Evolutionary conservation across 2,113 vertebrate species (phyloP), one percentile per base, ranked within the genome.

Genomic region (Progne subis): DNA sequence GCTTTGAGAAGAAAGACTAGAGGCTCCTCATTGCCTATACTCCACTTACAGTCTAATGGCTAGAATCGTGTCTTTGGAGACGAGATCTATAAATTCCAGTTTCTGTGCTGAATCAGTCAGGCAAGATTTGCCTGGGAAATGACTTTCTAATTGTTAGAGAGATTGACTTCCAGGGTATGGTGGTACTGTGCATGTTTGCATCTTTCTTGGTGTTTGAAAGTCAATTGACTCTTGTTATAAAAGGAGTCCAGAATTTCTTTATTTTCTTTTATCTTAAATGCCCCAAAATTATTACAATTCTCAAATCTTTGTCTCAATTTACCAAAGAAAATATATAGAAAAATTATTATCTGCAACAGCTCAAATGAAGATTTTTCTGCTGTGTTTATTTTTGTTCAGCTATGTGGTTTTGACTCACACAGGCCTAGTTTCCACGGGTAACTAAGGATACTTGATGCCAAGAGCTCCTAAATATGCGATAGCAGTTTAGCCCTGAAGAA

Each of bases 371-470:
- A 64, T 53, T 67, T 67, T 95, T 92, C 47, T 64, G 8, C 56
- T 93, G 61, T 87, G 64, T 75, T 94, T 95, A 68, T 83, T 92
- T 94, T 91, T 83, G 65, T 81, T 92, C 72, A 70, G 34, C 50
- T 84, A 4, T 81, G 56, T 3, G 6, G 39, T 92, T 96, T 95
- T 94, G 64, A 92, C 86, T 94, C 81, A 95, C 60, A 86, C 39
- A 70, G 77, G 43, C 86, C 60, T 84, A 69, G 93, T 96, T 95
- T 93, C 92, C 86, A 90, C 23, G 69, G 88, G 88, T 77, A 95
- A 63, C 80, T 88, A 70, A 70, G 56, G 43, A 81, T 67, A 70
- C 19, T 46, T 81, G 52, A 56, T 93, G 86, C 47, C 82, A 90
- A 78, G 77, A 92, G 34, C 65, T 89, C 72, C 77, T 81, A 57